These are phyloP conservation scores for Saccopteryx leptura DNA, from an alignment of 2,113 vertebrate genomes.

Conservation along the genomic window DNA sequence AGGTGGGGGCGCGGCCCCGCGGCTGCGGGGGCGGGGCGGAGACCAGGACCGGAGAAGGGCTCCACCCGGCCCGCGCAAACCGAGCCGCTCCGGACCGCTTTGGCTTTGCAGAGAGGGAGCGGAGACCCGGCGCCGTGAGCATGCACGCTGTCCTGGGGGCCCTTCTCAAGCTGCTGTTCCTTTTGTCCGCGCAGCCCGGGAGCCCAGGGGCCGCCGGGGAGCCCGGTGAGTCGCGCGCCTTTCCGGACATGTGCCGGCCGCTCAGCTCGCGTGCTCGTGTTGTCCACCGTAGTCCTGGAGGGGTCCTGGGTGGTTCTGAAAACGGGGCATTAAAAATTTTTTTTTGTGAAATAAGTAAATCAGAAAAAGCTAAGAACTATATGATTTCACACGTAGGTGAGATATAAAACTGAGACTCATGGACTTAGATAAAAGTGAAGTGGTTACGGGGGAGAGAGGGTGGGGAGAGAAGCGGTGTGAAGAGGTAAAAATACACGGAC, in stretches of 20 bases:
- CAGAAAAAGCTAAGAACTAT: too few relatives aligned
- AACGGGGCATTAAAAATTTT: slow-evolving; percentile 7
- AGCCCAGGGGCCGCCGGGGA: slow-evolving; percentile 61
- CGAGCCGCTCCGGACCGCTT: background rate
- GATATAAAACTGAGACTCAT: too few relatives aligned
- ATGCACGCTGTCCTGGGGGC: slow-evolving; percentile 86
- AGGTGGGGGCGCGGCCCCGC: background rate
- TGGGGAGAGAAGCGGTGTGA: too few relatives aligned
- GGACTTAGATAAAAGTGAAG: too few relatives aligned
- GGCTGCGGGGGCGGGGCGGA: background rate
- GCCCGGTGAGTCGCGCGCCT: slow-evolving; percentile 83
- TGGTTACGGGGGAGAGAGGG: too few relatives aligned
- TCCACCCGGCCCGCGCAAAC: background rate
- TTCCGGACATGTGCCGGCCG: background rate
- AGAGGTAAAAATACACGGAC: too few relatives aligned
- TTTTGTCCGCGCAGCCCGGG: slow-evolving; percentile 71
- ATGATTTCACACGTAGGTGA: too few relatives aligned
- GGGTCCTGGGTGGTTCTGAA: background rate
- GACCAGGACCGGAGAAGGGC: too few relatives aligned
- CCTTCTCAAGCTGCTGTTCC: slow-evolving; percentile 81
- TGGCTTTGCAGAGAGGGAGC: slow-evolving; percentile 30
- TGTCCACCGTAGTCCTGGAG: too few relatives aligned
- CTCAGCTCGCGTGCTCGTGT: too few relatives aligned
- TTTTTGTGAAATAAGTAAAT: too few relatives aligned
- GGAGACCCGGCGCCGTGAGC: slow-evolving; percentile 74